Conservation (phyloP, 2,888 invertebrate genomes). For the Caenorhabditis macrosperma region DNA sequence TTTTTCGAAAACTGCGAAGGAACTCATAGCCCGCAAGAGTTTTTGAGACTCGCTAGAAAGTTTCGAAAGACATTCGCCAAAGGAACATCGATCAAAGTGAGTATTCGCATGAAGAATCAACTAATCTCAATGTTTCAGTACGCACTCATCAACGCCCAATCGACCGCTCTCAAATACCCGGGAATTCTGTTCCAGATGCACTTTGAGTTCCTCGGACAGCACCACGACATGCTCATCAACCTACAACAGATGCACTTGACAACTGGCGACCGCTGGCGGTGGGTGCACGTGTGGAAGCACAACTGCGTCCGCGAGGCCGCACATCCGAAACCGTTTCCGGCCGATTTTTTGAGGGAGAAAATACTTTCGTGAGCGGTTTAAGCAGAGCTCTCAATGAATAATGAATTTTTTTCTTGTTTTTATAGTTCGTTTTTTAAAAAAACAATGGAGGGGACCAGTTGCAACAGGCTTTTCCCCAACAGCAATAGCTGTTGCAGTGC, state of each 20-base stretch:
- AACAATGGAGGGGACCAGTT: no score
- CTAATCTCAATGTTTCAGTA: constrained; percentile 11
- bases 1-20: neutral
- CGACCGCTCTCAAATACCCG: neutral
- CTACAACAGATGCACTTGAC: neutral
- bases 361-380: no score
- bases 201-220: constrained; percentile 1
- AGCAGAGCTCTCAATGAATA: no score
- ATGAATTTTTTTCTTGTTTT: no score
- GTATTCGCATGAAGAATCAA: no score
- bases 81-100: constrained; percentile 9
- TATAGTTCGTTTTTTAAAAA: no score
- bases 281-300: neutral
- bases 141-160: neutral
- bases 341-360: no score
- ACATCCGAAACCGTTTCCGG: neutral
- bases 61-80: neutral
- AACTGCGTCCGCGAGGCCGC: neutral
- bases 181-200: constrained; percentile 22
- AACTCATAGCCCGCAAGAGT: neutral
- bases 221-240: neutral
- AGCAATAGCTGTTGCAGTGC: no score
- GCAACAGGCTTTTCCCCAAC: no score
- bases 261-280: neutral
- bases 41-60: neutral